Evolutionary conservation across 2,797 vertebrate genomes (phyloP), one percentile per base, ranked within the genome.

Genomic region (Halcyon leucocephala): DNA sequence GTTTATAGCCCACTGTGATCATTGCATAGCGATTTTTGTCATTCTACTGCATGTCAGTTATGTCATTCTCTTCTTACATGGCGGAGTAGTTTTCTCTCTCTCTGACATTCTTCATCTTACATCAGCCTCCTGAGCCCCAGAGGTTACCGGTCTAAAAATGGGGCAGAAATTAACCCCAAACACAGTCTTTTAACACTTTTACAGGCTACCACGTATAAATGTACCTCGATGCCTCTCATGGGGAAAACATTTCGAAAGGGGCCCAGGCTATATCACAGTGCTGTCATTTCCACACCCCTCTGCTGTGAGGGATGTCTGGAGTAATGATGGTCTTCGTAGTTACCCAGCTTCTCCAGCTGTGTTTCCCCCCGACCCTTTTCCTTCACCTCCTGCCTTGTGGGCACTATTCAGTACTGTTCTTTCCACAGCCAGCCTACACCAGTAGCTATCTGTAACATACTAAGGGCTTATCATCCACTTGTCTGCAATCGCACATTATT

Each of bases 1-100:
- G 29, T 85, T 92, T 89, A 37, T 61, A 96, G 82, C 51, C 17
- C 31, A 8, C 58, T 52, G 48, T 82, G 67, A 73, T 90, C 3
- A 2, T 35, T 80, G 70, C 62, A 28, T 82, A 33, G 67, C 84
- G 81, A 82, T 64, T 95, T 86, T 39, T 87, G 70, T 90, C 83
- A 35, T 73, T 93, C 73, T 77, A 2, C 18, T 79, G 39, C 9
- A 1, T 81, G 93, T 90, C 46, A 17, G 14, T 89, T 82, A 76
- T 41, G 9, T 84, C 0, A 0, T 55, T 94, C 25, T 86, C 81
- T 29, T 84, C 77, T 90, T 76, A 62, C 18, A 44, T 8, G 18
- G 55, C 83, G 79, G 62, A 93, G 83, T 89, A 86, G 70, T 93
- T 94, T 93, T 89, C 62, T 74, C 39, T 78, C 22, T 85, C 48